phyloP scores from a whole-genome alignment of 2,113 vertebrate species.

The Hemichromis elongatus region DNA sequence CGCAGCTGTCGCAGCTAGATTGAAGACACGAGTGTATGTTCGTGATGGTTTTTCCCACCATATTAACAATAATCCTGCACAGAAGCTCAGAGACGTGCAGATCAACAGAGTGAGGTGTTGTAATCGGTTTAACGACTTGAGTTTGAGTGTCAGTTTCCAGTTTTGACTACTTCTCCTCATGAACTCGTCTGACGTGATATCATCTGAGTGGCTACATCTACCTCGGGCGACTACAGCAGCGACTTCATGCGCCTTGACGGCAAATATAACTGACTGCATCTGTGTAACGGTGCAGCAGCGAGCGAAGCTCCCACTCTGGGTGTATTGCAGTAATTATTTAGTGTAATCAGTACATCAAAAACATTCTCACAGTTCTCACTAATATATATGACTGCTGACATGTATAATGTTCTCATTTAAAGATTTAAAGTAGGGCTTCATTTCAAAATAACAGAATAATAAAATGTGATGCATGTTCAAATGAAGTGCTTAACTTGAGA shows the following conservation, averaged over 20 bases:
- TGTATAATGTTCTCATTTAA: background rate
- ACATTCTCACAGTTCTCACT: fast-evolving
- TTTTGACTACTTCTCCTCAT: background rate
- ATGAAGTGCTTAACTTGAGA: fast-evolving
- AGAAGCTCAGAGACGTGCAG: background rate
- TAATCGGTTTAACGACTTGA: background rate
- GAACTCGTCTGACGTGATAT: fast-evolving
- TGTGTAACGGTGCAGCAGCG: fast-evolving
- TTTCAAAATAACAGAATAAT: background rate
- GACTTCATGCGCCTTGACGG: background rate
- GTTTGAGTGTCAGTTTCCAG: background rate
- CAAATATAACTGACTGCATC: fast-evolving
- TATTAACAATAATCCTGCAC: background rate
- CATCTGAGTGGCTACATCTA: background rate
- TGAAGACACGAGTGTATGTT: no score
- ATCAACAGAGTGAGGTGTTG: background rate
- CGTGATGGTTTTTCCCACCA: no score
- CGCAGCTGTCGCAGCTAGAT: background rate
- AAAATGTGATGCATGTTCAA: background rate
- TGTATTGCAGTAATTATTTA: background rate
- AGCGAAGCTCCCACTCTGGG: background rate
- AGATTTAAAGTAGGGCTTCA: background rate
- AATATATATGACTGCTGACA: fast-evolving
- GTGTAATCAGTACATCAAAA: background rate
- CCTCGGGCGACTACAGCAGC: background rate